phyloP scores from a whole-genome alignment of 2,888 invertebrate species.

The Chironomus riparius region DNA sequence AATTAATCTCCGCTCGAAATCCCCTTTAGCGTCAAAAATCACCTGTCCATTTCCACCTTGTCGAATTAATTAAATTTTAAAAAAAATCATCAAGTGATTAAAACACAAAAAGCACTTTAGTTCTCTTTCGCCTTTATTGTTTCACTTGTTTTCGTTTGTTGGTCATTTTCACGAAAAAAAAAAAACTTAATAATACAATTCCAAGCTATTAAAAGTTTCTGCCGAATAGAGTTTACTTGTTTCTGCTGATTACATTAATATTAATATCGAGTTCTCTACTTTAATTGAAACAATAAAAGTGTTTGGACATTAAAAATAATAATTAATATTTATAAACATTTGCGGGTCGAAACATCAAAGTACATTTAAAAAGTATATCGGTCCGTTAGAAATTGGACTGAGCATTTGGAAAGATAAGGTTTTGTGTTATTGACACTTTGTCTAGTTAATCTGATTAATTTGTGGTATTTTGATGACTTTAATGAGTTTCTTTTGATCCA shows the following conservation, averaged over 20 bases:
- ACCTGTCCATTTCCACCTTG: conserved; percentile 27
- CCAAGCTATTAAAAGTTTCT: conserved; percentile 12
- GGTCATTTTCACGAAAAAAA: neutral
- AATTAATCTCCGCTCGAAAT: conserved; percentile 15
- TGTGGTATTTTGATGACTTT: too few species aligned
- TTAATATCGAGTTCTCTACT: conserved; percentile 24
- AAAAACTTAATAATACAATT: neutral
- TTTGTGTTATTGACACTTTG: too few species aligned
- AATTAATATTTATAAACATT: neutral
- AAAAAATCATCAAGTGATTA: conserved; percentile 26
- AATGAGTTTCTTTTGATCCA: too few species aligned
- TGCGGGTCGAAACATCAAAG: neutral
- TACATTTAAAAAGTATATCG: neutral
- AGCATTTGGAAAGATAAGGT: too few species aligned
- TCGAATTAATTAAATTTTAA: conserved; percentile 24
- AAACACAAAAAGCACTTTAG: conserved; percentile 13
- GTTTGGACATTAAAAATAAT: conserved; percentile 15
- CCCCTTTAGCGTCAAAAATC: neutral
- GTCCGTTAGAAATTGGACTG: neutral
- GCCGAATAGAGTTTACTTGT: neutral
- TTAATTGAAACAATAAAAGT: conserved; percentile 27
- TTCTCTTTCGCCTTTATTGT: neutral
- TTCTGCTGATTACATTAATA: conserved; percentile 26
- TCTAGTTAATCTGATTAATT: too few species aligned
- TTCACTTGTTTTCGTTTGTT: neutral